Conservation (phyloP, 2,797 vertebrate genomes). For the Moxostoma hubbsi region DNA sequence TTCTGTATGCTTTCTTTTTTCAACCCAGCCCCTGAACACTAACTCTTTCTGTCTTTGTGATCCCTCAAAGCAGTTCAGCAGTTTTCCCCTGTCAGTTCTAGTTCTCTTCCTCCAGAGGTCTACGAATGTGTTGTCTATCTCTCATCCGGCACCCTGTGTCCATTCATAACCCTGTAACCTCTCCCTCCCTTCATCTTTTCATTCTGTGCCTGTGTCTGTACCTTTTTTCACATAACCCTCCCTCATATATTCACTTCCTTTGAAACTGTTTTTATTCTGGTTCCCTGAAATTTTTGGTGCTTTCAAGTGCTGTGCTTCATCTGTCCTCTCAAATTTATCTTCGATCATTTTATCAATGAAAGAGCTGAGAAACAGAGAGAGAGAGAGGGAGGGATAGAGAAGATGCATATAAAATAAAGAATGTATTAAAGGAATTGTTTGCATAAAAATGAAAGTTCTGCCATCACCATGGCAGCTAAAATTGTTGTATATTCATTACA, state of each 20-base stretch:
- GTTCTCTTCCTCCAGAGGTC: conserved; percentile 25
- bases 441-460: too few species aligned
- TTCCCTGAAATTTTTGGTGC: conserved; percentile 33
- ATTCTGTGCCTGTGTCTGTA: not conserved
- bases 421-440: not conserved
- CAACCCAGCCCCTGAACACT: conserved; percentile 4
- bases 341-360: conserved; percentile 37
- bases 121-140: conserved; percentile 36
- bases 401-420: conserved; percentile 2
- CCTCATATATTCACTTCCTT: conserved; percentile 22
- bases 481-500: too few species aligned
- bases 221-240: not conserved
- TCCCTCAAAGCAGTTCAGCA: conserved; percentile 36
- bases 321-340: conserved; percentile 34
- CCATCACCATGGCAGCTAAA: too few species aligned
- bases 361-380: conserved; percentile 1
- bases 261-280: conserved; percentile 54
- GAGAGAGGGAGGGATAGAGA: not conserved
- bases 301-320: conserved; percentile 27
- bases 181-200: conserved; percentile 11
- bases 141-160: conserved; percentile 38
- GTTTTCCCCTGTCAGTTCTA: conserved; percentile 25
- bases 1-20: conserved; percentile 25
- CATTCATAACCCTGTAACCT: conserved; percentile 30
- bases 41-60: conserved; percentile 22